Evolutionary conservation across 2,113 vertebrate genomes (phyloP).

Genomic region (Pteropus alecto): DNA sequence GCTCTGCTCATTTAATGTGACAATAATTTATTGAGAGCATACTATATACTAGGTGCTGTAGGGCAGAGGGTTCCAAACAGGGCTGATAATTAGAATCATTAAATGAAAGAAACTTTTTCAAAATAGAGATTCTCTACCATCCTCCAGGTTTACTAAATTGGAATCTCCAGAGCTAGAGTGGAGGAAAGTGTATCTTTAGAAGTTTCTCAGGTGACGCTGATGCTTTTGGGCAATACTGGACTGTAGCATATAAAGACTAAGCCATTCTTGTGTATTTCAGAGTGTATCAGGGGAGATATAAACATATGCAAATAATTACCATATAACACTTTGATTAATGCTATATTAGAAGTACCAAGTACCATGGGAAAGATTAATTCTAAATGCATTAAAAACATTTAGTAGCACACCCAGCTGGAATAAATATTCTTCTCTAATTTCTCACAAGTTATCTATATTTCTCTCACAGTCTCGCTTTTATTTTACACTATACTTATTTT

Average conservation of each 20-base stretch:
- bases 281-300: neutral
- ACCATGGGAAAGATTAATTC: neutral
- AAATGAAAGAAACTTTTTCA: slow-evolving; percentile 19
- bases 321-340: slow-evolving; percentile 14
- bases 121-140: slow-evolving; percentile 1
- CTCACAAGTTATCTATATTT: slow-evolving; percentile 14
- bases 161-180: neutral
- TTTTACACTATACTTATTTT: slow-evolving; percentile 13
- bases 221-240: neutral
- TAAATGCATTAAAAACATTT: slow-evolving; percentile 29
- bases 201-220: neutral
- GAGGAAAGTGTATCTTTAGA: neutral
- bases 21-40: slow-evolving; percentile 60
- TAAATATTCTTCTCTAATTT: slow-evolving; percentile 40
- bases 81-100: slow-evolving; percentile 35
- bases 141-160: neutral
- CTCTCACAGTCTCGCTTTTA: slow-evolving; percentile 6
- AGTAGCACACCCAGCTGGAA: neutral
- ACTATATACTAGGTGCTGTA: slow-evolving; percentile 54
- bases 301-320: slow-evolving; percentile 1
- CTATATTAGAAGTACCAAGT: neutral
- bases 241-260: neutral
- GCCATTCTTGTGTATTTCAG: neutral
- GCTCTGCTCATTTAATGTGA: slow-evolving; percentile 65
- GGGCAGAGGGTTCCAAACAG: slow-evolving; percentile 23